Conservation (phyloP, 1,140 invertebrate species). For the Drosophila elegans region DNA sequence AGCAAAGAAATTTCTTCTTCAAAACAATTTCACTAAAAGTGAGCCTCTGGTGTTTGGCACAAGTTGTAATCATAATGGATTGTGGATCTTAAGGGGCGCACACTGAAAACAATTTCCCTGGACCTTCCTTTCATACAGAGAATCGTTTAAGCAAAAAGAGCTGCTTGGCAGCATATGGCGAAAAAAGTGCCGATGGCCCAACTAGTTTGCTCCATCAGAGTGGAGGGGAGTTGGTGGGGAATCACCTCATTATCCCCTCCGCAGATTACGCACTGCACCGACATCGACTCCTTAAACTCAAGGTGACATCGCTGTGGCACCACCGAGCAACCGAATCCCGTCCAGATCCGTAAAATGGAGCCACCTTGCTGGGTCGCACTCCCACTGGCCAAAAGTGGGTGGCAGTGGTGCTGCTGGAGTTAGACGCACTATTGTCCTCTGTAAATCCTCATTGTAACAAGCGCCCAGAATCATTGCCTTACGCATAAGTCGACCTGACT, state of each 20-base stretch:
- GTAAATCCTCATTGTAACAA: slow-evolving; percentile 84
- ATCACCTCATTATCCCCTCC: slow-evolving; percentile 10
- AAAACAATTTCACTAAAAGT: too few relatives aligned
- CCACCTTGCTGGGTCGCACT: slow-evolving; percentile 13
- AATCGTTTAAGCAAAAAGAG: neutral
- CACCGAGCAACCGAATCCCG: neutral
- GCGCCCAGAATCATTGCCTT: slow-evolving; percentile 83
- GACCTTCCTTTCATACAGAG: neutral
- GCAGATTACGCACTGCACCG: slow-evolving; percentile 45
- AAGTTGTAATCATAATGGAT: neutral
- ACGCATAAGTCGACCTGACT: slow-evolving; percentile 76
- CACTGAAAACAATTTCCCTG: neutral
- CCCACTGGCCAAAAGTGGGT: slow-evolving; percentile 38
- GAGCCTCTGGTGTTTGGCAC: too few relatives aligned
- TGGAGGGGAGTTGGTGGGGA: neutral
- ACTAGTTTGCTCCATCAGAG: slow-evolving; percentile 21
- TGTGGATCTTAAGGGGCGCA: neutral
- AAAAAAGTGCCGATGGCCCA: neutral
- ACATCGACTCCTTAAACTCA: slow-evolving; percentile 70
- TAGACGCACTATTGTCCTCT: slow-evolving; percentile 85
- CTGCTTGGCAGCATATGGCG: neutral
- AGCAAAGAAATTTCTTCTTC: too few relatives aligned
- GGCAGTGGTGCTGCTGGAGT: slow-evolving; percentile 45
- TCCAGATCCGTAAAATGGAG: slow-evolving; percentile 5
- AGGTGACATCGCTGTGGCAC: slow-evolving; percentile 41